Conservation (phyloP, 2,888 invertebrate genomes). For the Didymodactylos carnosus region DNA sequence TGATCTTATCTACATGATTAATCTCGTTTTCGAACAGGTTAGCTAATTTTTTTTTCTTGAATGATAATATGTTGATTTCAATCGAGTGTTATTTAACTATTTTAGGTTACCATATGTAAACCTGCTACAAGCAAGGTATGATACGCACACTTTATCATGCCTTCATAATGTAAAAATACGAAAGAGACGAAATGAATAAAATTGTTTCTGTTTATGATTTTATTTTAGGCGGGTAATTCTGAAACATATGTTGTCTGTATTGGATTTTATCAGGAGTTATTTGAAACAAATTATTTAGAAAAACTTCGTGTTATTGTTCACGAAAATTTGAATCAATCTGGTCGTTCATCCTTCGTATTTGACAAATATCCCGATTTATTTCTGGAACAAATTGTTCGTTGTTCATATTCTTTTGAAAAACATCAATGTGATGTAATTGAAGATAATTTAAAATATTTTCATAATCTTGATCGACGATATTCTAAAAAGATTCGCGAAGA, state of each 20-base stretch:
- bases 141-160: no score
- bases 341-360: no score
- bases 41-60: neutral
- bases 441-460: neutral
- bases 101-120: neutral
- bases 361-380: neutral
- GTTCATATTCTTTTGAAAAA: neutral
- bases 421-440: neutral
- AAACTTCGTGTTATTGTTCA: neutral
- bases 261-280: neutral
- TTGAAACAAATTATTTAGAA: neutral
- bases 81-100: neutral
- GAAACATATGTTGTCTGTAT: neutral
- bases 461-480: neutral
- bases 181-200: no score
- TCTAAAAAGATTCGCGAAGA: neutral
- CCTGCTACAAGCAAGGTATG: neutral
- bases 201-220: neutral
- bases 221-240: neutral
- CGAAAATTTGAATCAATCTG: no score
- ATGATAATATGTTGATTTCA: neutral
- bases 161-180: no score
- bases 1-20: conserved; percentile 55
- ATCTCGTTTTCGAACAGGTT: conserved; percentile 47
- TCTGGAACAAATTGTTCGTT: neutral